Evolutionary conservation across 2,797 vertebrate species (phyloP).

Genomic region (Discoglossus pictus): DNA sequence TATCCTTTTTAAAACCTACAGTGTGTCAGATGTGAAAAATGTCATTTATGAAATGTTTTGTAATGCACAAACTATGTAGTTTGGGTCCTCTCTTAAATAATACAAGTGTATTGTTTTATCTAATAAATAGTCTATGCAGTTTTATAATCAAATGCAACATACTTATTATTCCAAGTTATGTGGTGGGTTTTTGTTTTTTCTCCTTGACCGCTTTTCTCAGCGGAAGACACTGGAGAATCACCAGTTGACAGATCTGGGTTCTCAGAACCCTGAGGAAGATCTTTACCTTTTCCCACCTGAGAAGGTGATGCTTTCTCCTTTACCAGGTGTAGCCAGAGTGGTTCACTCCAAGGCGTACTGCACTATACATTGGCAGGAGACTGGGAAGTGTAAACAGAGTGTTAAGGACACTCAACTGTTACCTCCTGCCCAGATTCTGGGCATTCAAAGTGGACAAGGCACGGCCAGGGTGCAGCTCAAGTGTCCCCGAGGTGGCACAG

Average conservation of each 20-base stretch:
- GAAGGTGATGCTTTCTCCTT: conserved; percentile 81
- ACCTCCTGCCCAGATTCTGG: conserved; percentile 91
- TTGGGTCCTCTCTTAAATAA: no score
- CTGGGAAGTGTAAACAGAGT: conserved; percentile 84
- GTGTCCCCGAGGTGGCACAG: conserved; percentile 59
- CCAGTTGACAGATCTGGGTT: conserved; percentile 69
- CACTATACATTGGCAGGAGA: conserved; percentile 97
- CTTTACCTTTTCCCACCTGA: conserved; percentile 91
- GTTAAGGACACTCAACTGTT: conserved; percentile 78
- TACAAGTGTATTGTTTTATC: no score
- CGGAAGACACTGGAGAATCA: conserved; percentile 89
- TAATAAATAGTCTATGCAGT: no score
- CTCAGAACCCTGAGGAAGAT: conserved; percentile 70
- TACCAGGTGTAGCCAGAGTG: conserved; percentile 93
- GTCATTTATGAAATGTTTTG: no score
- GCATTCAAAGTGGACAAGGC: conserved; percentile 79
- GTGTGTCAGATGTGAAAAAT: no score
- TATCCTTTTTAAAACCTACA: conserved; percentile 86
- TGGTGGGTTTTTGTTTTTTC: conserved; percentile 30
- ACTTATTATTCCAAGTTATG: no score
- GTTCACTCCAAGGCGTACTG: conserved; percentile 98
- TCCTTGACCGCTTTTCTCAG: conserved; percentile 71
- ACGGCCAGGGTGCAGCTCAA: conserved; percentile 72
- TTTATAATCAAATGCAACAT: no score
- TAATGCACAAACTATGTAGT: no score